Evolutionary conservation across 2,888 invertebrate species (phyloP).

Genomic region (Globia sparganii): DNA sequence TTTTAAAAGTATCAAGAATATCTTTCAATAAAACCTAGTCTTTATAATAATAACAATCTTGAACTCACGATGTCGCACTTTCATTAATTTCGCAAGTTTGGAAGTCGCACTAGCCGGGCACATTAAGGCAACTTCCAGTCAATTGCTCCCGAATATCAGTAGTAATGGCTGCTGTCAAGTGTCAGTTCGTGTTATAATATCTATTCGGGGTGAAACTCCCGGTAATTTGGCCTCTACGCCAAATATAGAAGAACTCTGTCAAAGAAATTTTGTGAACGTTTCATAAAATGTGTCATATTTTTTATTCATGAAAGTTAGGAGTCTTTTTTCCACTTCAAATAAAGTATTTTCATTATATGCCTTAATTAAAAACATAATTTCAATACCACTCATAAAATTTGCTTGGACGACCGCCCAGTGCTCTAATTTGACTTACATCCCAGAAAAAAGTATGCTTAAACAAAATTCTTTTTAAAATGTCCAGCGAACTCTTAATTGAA

Average conservation of each 20-base stretch:
- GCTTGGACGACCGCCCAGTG: slow-evolving; percentile 18
- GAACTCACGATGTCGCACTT: slow-evolving; percentile 46
- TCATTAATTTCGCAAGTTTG: slow-evolving; percentile 53
- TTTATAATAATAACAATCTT: slow-evolving; percentile 39
- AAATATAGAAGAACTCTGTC: slow-evolving; percentile 28
- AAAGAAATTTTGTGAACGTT: slow-evolving; percentile 23
- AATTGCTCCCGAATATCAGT: slow-evolving; percentile 75
- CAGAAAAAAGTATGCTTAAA: slow-evolving; percentile 49
- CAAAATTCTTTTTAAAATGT: slow-evolving; percentile 55
- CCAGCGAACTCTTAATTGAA: slow-evolving; percentile 64
- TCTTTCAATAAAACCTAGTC: slow-evolving; percentile 38
- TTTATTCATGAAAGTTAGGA: slow-evolving; percentile 2
- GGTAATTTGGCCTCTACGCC: slow-evolving; percentile 33
- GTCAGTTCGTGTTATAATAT: slow-evolving; percentile 69
- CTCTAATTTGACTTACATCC: slow-evolving; percentile 22
- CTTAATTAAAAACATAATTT: slow-evolving; percentile 48
- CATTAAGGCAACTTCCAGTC: slow-evolving; percentile 71
- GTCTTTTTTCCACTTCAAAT: not conserved
- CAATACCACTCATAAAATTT: slow-evolving; percentile 43
- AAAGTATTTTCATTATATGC: not conserved
- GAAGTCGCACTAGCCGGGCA: slow-evolving; percentile 53
- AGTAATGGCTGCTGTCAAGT: slow-evolving; percentile 75
- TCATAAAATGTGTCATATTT: slow-evolving; percentile 3
- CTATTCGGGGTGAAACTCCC: slow-evolving; percentile 39
- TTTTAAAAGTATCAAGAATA: slow-evolving; percentile 4